These are phyloP conservation scores for Teleogryllus oceanicus DNA, from an alignment of 2,888 invertebrate genomes.

Conservation along the genomic window DNA sequence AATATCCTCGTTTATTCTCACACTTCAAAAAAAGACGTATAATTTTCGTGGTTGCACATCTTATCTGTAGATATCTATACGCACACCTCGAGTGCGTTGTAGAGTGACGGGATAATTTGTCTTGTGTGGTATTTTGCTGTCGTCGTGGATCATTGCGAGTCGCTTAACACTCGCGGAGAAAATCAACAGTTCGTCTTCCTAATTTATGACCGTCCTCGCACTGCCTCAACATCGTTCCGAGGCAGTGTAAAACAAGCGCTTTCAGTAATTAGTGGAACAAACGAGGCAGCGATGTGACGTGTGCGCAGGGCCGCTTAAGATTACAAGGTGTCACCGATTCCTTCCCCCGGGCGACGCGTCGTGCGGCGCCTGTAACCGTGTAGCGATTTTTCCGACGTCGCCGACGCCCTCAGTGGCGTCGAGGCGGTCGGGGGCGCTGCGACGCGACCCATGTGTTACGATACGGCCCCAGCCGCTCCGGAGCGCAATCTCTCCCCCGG, in stretches of 20 bases:
- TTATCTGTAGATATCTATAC: too few relatives aligned
- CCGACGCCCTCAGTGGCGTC: not conserved
- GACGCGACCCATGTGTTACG: conserved; percentile 9
- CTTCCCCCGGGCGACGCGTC: not conserved
- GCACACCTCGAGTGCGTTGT: too few relatives aligned
- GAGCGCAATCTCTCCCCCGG: not conserved
- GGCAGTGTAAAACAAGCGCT: too few relatives aligned
- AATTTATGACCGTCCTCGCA: not conserved
- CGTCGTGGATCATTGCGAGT: not conserved
- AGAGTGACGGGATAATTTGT: not conserved
- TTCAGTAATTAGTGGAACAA: too few relatives aligned
- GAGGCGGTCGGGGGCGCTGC: not conserved
- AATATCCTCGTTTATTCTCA: too few relatives aligned
- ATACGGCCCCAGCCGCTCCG: not conserved
- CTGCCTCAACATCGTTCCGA: too few relatives aligned
- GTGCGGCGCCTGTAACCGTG: not conserved
- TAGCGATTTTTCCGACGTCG: not conserved
- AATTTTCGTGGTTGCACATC: too few relatives aligned
- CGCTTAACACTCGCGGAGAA: not conserved
- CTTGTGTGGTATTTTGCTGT: not conserved
- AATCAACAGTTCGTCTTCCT: not conserved
- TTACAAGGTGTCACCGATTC: not conserved
- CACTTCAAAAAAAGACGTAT: too few relatives aligned
- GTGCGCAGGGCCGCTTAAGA: too few relatives aligned
- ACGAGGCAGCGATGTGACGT: too few relatives aligned